These are phyloP conservation scores for Phaethornis superciliosus DNA, from an alignment of 2,113 vertebrate genomes.

Conservation along the genomic window DNA sequence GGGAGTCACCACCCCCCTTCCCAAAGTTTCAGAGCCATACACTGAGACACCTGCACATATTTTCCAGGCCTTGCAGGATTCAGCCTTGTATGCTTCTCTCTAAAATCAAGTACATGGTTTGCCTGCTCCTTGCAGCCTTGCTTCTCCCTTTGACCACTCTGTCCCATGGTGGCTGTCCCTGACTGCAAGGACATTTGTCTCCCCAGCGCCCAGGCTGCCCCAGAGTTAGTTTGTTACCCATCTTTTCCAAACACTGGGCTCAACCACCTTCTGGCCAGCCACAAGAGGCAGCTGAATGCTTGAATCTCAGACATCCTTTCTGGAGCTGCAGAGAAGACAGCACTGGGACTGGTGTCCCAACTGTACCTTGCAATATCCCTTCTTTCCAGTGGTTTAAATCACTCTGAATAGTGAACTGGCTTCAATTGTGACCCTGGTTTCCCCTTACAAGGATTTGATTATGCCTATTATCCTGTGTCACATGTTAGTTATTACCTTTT, in stretches of 20 bases:
- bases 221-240: neutral
- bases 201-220: neutral
- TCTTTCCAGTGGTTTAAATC: neutral
- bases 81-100: neutral
- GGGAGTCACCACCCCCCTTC: neutral
- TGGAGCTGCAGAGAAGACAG: neutral
- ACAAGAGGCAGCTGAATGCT: neutral
- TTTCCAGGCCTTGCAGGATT: neutral
- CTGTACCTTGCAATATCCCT: neutral
- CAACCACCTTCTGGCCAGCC: neutral
- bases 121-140: neutral
- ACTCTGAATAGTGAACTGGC: neutral
- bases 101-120: neutral
- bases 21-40: neutral
- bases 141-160: neutral
- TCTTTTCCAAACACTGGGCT: neutral
- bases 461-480: constrained; percentile 4
- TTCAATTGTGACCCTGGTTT: neutral
- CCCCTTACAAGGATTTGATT: constrained; percentile 34
- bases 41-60: neutral
- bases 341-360: neutral
- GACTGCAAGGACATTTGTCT: rapidly evolving
- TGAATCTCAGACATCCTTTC: neutral
- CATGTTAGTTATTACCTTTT: neutral
- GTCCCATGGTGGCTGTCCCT: rapidly evolving